Percentiles rank a stretch among this genome's conserved stretches.
These are phyloP conservation scores for Sciurus carolinensis DNA, from an alignment of 2,797 vertebrate species.

Conservation along the genomic window DNA sequence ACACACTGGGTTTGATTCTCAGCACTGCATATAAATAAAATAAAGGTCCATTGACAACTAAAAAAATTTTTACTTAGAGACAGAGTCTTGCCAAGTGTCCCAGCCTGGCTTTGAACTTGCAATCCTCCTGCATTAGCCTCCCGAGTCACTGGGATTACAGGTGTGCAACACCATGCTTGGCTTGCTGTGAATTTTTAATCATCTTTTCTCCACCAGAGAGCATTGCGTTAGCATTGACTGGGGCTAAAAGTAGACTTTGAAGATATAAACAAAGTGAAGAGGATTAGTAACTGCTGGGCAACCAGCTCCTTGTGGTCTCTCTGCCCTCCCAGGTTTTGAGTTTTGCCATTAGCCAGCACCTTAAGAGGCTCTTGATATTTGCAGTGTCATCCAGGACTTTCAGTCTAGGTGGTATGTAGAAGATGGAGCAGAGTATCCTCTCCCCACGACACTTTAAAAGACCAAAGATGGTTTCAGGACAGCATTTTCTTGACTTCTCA, in stretches of 20 bases:
- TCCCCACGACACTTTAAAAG: conserved; percentile 13
- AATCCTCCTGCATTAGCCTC: not conserved
- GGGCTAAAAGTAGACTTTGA: conserved; percentile 25
- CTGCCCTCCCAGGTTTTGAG: not conserved
- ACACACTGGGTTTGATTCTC: too few species aligned
- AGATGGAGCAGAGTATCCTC: not conserved
- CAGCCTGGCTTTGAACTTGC: not conserved
- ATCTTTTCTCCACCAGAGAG: not conserved
- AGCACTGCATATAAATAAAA: too few species aligned
- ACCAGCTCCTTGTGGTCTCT: not conserved
- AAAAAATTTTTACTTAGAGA: not conserved
- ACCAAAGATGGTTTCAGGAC: not conserved
- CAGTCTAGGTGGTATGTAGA: not conserved
- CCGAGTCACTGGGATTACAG: too few species aligned
- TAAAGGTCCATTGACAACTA: too few species aligned
- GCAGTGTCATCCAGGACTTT: conserved; percentile 15
- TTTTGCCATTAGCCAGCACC: conserved; percentile 52
- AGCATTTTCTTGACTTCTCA: not conserved
- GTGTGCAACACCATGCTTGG: not conserved
- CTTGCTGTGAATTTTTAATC: not conserved
- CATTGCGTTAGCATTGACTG: not conserved
- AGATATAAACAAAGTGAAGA: conserved; percentile 54
- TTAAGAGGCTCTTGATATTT: conserved; percentile 60
- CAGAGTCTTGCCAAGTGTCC: not conserved
- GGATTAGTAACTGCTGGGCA: not conserved